These are phyloP conservation scores for Ceratitis capitata DNA, from an alignment of 1,140 invertebrate species.

Conservation along the genomic window DNA sequence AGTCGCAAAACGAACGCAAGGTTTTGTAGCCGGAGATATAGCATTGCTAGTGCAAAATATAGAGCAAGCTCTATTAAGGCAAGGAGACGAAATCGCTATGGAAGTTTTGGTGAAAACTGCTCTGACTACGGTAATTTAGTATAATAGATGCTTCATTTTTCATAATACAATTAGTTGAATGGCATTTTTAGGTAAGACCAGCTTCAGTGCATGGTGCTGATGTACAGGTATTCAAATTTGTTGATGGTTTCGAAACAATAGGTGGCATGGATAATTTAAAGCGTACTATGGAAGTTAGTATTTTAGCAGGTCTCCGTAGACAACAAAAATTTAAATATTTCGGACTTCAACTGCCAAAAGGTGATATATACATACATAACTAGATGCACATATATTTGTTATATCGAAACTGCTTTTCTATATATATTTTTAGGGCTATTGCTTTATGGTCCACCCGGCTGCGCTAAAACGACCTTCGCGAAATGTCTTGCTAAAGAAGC, in stretches of 20 bases:
- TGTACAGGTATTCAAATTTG: conserved; percentile 66
- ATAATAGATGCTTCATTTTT: not conserved
- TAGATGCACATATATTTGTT: not conserved
- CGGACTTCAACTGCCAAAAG: conserved; percentile 69
- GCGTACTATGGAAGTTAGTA: conserved; percentile 70
- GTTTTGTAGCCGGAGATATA: conserved; percentile 55
- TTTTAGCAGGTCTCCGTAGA: conserved; percentile 75
- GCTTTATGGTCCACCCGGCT: conserved; percentile 81
- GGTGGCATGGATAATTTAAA: conserved; percentile 75
- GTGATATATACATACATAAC: not conserved
- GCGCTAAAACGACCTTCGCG: conserved; percentile 79
- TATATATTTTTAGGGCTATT: conserved; percentile 67
- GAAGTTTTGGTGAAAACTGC: not conserved
- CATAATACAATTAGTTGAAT: not conserved
- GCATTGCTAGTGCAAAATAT: conserved; percentile 50
- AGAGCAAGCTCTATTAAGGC: conserved; percentile 41
- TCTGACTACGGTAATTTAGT: not conserved
- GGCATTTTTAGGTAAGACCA: conserved; percentile 50
- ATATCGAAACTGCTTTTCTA: not conserved
- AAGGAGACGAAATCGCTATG: not conserved
- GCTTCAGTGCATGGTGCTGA: conserved; percentile 69
- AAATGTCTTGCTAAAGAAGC: conserved; percentile 73
- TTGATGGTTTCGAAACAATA: conserved; percentile 70
- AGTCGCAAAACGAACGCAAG: conserved; percentile 56
- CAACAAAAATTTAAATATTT: conserved; percentile 71